Conservation (phyloP, 2,113 vertebrate genomes). For the Vidua chalybeata region DNA sequence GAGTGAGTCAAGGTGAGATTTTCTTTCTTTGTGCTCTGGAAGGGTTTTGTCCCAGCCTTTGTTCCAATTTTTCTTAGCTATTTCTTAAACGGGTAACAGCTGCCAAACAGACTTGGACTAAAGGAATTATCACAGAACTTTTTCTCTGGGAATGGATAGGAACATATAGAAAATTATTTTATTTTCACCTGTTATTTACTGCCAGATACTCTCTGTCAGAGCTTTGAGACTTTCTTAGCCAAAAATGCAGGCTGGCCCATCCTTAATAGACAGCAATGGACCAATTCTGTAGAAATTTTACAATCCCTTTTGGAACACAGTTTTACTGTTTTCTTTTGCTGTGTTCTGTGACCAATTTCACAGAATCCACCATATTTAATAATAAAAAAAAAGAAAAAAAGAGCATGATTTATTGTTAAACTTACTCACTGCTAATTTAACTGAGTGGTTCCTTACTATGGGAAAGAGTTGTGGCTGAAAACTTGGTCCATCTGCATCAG, state of each 20-base stretch:
- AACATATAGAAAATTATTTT: not conserved
- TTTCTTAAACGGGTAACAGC: not conserved
- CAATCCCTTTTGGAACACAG: not conserved
- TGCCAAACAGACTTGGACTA: not conserved
- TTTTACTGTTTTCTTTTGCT: not conserved
- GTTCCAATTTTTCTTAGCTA: not conserved
- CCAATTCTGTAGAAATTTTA: not conserved
- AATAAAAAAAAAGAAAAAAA: not conserved
- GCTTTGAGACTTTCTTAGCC: not conserved
- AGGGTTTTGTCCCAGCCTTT: not conserved
- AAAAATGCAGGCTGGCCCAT: not conserved
- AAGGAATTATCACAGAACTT: not conserved
- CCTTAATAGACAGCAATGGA: not conserved
- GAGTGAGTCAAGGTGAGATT: not conserved
- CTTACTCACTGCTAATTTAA: not conserved
- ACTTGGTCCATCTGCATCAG: not conserved
- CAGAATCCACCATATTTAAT: not conserved
- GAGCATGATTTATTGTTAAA: not conserved
- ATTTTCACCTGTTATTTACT: not conserved
- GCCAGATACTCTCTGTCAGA: not conserved
- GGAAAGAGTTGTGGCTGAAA: not conserved
- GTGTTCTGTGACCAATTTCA: not conserved
- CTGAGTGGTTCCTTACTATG: not conserved
- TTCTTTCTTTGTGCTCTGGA: not conserved
- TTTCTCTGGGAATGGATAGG: not conserved